A percentile compares a stretch with the other conserved stretches of the same genome.
Conservation (phyloP, 2,888 invertebrate genomes). For the Drosophila tripunctata region DNA sequence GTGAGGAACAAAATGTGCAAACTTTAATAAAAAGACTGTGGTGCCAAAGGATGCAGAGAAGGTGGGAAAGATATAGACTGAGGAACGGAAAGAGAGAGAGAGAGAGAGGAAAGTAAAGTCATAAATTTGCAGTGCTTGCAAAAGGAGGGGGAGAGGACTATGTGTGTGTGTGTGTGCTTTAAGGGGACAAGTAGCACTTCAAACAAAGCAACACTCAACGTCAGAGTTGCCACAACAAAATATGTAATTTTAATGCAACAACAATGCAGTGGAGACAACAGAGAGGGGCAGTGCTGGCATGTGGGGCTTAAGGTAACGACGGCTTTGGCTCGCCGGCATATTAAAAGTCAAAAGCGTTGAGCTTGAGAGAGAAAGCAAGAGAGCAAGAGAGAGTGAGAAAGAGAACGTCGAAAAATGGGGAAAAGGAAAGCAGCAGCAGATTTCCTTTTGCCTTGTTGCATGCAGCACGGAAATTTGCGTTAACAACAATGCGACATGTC, state of each 20-base stretch:
- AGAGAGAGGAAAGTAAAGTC: constrained; percentile 16
- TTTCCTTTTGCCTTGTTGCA: constrained; percentile 60
- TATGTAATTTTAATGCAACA: constrained; percentile 69
- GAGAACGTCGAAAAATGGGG: neutral
- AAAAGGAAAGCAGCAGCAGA: constrained; percentile 17
- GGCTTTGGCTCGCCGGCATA: constrained; percentile 64
- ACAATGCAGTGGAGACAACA: constrained; percentile 17
- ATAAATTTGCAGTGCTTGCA: constrained; percentile 64
- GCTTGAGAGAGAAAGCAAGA: constrained; percentile 19
- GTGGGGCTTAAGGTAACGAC: constrained; percentile 45
- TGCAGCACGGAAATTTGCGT: constrained; percentile 66
- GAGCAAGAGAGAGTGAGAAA: neutral
- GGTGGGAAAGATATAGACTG: neutral
- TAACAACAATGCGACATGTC: constrained; percentile 70
- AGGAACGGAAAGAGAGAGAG: neutral
- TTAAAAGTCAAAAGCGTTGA: constrained; percentile 75
- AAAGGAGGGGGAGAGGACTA: constrained; percentile 7
- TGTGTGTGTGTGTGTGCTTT: constrained; percentile 26
- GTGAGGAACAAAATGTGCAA: constrained; percentile 68
- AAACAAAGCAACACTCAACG: constrained; percentile 79
- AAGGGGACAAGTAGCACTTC: constrained; percentile 65
- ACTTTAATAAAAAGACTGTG: constrained; percentile 73
- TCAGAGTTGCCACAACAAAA: constrained; percentile 50
- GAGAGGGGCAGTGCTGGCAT: neutral
- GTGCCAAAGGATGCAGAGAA: constrained; percentile 20